A percentile compares a stretch with the other conserved stretches of the same genome.
Evolutionary conservation across 2,888 invertebrate genomes (phyloP).

Genomic region (Eudasyphora cyanicolor): DNA sequence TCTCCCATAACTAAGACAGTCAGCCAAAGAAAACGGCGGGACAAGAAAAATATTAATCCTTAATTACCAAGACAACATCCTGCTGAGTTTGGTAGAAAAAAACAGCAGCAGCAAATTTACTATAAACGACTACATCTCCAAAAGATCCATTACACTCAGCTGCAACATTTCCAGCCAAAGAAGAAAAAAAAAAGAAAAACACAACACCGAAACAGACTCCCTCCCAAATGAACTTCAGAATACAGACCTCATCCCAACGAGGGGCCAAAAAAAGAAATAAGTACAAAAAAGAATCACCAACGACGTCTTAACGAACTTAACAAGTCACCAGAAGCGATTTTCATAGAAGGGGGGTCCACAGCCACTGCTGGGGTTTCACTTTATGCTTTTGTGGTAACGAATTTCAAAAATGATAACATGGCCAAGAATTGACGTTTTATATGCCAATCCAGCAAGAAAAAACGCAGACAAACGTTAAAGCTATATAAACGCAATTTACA

Average conservation of each 20-base stretch:
- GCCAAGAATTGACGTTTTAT: constrained; percentile 64
- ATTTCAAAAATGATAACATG: constrained; percentile 63
- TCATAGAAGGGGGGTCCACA: constrained; percentile 40
- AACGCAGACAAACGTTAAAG: constrained; percentile 1
- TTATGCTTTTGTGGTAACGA: constrained; percentile 40
- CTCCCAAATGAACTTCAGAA: not conserved
- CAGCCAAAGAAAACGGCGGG: not conserved
- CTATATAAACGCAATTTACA: constrained; percentile 63
- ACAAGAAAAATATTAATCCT: constrained; percentile 74
- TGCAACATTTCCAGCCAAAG: not conserved
- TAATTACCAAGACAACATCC: constrained; percentile 78
- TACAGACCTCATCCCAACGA: constrained; percentile 6
- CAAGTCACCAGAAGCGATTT: constrained; percentile 69
- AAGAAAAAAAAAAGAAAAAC: not conserved
- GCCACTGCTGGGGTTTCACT: not conserved
- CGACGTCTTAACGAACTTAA: constrained; percentile 75
- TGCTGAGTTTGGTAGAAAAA: constrained; percentile 71
- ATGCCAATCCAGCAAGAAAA: constrained; percentile 13
- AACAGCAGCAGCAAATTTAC: constrained; percentile 14
- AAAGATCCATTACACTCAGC: constrained; percentile 45
- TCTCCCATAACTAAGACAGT: constrained; percentile 25
- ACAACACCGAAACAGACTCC: not conserved
- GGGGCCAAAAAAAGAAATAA: constrained; percentile 6
- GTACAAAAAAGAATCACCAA: constrained; percentile 36
- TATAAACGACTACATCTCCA: constrained; percentile 36